Base-by-base conservation (phyloP, 2,113 vertebrate genomes). In the Pachyramphus minor region DNA sequence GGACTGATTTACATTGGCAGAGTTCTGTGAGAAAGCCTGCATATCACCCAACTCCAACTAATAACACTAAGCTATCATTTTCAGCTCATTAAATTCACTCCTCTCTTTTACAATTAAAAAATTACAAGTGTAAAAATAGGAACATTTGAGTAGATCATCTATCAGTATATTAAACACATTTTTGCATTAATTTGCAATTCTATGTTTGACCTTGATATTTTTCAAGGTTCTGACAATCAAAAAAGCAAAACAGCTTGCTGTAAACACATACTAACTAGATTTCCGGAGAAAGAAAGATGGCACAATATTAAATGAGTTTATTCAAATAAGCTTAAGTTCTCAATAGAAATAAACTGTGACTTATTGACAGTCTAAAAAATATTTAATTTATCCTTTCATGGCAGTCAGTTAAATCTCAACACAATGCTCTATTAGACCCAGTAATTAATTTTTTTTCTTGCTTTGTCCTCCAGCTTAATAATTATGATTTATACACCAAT, bases 131-230 rank as follows among this genome's bases (percentile, higher is more conserved):
- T 60, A 95, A 96, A 97, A 91, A 91, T 89, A 96, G 87, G 45
- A 91, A 44, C 77, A 87, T 94, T 82, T 81, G 56, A 91, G 74
- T 49, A 75, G 73, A 95, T 76, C 10, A 89, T 79, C 47, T 89
- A 92, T 75, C 81, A 60, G 76, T 96, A 84, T 89, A 90, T 89
- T 94, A 95, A 91, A 75, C 30, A 30, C 7, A 82, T 79, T 87
- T 95, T 89, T 93, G 89, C 93, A 95, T 93, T 91, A 74, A 95
- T 97, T 96, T 97, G 84, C 81, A 96, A 87, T 78, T 96, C 87
- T 95, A 35, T 94, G 85, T 94, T 91, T 94, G 93, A 94, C 93
- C 87, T 95, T 95, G 89, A 58, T 95, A 79, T 95, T 91, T 96
- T 84, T 69, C 81, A 92, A 95, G 91, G 84, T 95, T 89, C 67